Evolutionary conservation across 2,888 invertebrate genomes (phyloP).

Genomic region (Syrista parreyssii): DNA sequence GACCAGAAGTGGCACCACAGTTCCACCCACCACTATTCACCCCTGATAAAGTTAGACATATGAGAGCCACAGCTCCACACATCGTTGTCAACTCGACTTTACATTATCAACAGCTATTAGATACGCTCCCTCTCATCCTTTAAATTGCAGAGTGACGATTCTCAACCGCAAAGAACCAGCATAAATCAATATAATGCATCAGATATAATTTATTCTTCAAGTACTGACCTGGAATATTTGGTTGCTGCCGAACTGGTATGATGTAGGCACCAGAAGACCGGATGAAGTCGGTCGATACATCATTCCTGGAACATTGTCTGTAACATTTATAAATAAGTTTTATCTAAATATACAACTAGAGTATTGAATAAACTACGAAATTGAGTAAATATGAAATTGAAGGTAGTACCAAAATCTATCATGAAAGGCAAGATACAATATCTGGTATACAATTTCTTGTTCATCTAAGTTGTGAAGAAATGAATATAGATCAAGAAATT

Average conservation of each 20-base stretch:
- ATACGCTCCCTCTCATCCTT: too few species aligned
- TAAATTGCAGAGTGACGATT: too few species aligned
- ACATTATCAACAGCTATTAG: too few species aligned
- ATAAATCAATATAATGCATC: conserved; percentile 16
- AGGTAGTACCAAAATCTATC: too few species aligned
- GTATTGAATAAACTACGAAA: too few species aligned
- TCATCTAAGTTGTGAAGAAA: not conserved
- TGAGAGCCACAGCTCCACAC: conserved; percentile 39
- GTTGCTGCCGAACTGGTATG: conserved; percentile 72
- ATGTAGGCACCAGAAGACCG: conserved; percentile 71
- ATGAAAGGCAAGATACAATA: too few species aligned
- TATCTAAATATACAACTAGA: too few species aligned
- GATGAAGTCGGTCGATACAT: conserved; percentile 77
- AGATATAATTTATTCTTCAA: conserved; percentile 38
- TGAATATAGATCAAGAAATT: not conserved
- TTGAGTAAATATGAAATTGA: too few species aligned
- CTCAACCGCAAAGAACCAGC: not conserved
- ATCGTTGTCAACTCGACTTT: conserved; percentile 41
- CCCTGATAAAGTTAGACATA: too few species aligned
- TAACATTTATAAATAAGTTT: conserved; percentile 16
- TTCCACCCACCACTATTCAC: conserved; percentile 69
- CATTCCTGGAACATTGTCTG: conserved; percentile 69
- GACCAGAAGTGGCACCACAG: conserved; percentile 63
- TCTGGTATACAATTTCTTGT: too few species aligned
- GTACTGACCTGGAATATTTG: conserved; percentile 74